Evolutionary conservation across 2,797 vertebrate genomes (phyloP).

Genomic region (Scarus forsteni): DNA sequence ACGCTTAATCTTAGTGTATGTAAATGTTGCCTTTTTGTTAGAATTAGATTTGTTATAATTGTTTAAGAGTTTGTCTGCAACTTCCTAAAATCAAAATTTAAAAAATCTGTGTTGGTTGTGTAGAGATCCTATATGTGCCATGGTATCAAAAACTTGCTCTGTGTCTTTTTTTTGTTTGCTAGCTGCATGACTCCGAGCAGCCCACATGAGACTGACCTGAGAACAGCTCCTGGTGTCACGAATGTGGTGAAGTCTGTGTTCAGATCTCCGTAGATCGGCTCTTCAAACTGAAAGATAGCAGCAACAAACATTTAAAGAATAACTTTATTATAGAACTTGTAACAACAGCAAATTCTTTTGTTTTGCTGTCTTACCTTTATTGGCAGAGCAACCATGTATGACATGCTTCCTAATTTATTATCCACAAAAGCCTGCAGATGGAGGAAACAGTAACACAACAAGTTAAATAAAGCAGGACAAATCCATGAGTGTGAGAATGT

Average conservation of each 20-base stretch:
- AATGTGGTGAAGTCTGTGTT: constrained; percentile 86
- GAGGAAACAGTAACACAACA: constrained; percentile 1
- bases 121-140: no score
- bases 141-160: no score
- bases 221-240: constrained; percentile 84
- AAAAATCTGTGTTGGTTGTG: no score
- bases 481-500: background rate
- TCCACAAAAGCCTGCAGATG: constrained; percentile 78
- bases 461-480: background rate
- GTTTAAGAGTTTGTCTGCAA: no score
- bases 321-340: background rate
- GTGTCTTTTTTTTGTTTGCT: no score
- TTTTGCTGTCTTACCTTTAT: constrained; percentile 74
- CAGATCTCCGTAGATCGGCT: constrained; percentile 83
- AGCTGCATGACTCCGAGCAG: background rate
- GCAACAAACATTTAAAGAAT: background rate
- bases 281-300: constrained; percentile 79
- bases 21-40: no score
- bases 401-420: constrained; percentile 69
- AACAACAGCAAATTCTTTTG: background rate
- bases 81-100: no score
- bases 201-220: constrained; percentile 77
- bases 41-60: no score
- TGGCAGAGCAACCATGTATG: constrained; percentile 79
- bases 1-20: no score